Base-by-base conservation (phyloP, 2,888 invertebrate genomes). In the Apamea sordens region DNA sequence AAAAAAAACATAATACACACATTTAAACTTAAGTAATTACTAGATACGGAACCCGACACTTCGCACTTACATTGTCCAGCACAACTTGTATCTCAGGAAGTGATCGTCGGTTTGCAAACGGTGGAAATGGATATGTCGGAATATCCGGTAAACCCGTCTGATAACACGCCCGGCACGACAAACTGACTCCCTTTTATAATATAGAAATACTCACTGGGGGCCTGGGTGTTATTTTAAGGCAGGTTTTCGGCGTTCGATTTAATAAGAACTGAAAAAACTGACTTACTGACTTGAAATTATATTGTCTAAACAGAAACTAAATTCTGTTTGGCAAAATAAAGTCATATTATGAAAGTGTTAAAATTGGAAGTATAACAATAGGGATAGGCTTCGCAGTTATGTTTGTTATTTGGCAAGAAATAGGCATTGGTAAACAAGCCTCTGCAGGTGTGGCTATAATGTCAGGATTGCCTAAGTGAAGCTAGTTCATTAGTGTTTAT, bases 61-160 rank as follows among this genome's bases (percentile, higher is more conserved):
- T n/a, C 5, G 24, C 36, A 13, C 3, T 68, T 63, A 69, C 61
- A 56, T 28, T 74, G 65, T 73, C 59, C 63, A 78, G 18, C 5
- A 36, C 68, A 75, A 71, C 36, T 76, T 41, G 71, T 74, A 72
- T 75, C 80, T 77, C 73, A 79, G 90, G 87, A 91, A 86, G 82
- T 86, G 82, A 81, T 78, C 83, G 84, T 80, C 82, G 82, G 77
- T 82, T 84, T 77, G 80, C 80, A 81, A 90, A 79, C 82, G 73
- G 76, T 88, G 90, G 87, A 91, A 91, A 88, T 90, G 82, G 76
- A 87, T 88, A 90, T 91, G 89, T 89, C 88, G 79, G 79, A 82
- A 88, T 83, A 85, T 92, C 92, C 92, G 89, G 90, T 89, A 89
- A 90, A 81, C 84, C 80, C 4, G 44, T 44, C 84, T 87, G 88